Evolutionary conservation across 2,113 vertebrate genomes (phyloP).

Genomic region (Cephalopterus ornatus): DNA sequence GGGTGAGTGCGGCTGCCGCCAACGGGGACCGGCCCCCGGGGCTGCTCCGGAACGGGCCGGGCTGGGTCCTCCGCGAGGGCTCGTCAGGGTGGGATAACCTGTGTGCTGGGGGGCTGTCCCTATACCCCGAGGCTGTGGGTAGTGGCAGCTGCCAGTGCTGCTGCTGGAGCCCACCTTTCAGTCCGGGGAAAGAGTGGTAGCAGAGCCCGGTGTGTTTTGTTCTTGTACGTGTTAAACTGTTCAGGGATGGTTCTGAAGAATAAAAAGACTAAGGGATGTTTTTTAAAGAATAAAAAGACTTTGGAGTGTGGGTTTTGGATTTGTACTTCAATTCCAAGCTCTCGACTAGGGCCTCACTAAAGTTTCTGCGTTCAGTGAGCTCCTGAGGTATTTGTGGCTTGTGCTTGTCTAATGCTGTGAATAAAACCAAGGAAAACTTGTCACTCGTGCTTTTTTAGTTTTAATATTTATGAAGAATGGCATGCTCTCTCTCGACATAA

Average conservation of each 20-base stretch:
- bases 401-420: rapidly evolving
- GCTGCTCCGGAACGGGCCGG: rapidly evolving
- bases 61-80: rapidly evolving
- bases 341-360: rapidly evolving
- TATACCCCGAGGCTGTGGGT: rapidly evolving
- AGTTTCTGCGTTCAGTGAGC: rapidly evolving
- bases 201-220: rapidly evolving
- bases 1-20: conserved; percentile 70
- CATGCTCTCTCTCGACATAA: rapidly evolving
- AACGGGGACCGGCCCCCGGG: too few species aligned
- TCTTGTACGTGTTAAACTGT: rapidly evolving
- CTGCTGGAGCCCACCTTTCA: rapidly evolving
- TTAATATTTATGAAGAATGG: background rate
- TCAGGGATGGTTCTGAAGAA: background rate
- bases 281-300: rapidly evolving
- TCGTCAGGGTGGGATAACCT: rapidly evolving
- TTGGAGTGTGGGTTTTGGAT: rapidly evolving
- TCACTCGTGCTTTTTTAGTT: rapidly evolving
- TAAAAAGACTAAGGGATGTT: too few species aligned
- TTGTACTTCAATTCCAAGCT: rapidly evolving
- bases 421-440: background rate
- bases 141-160: rapidly evolving
- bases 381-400: background rate
- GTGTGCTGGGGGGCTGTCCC: rapidly evolving
- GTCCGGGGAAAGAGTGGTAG: rapidly evolving